These are phyloP conservation scores for Oryzaephilus surinamensis DNA, from an alignment of 1,140 invertebrate genomes.

Conservation along the genomic window DNA sequence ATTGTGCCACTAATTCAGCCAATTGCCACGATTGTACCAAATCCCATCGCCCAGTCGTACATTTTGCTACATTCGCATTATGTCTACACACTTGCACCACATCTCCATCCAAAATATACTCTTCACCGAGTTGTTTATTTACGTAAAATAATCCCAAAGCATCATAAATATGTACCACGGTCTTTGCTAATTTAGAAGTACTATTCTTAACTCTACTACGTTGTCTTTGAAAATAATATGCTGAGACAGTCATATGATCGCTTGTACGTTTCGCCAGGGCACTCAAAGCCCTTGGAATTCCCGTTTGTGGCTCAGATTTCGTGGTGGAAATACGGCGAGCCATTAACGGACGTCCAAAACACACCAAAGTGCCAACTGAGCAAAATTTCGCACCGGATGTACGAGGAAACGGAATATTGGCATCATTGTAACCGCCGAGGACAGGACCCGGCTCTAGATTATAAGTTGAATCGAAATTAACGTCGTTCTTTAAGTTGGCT, in stretches of 20 bases:
- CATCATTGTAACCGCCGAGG: slow-evolving; percentile 51
- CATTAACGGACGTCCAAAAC: slow-evolving; percentile 65
- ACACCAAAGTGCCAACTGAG: slow-evolving; percentile 70
- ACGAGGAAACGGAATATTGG: slow-evolving; percentile 86
- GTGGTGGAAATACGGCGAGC: slow-evolving; percentile 56
- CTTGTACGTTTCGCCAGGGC: slow-evolving; percentile 53
- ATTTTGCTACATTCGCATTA: slow-evolving; percentile 65
- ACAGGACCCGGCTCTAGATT: slow-evolving; percentile 26
- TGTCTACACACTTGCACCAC: slow-evolving; percentile 61
- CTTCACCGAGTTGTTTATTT: slow-evolving; percentile 66
- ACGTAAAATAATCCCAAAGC: slow-evolving; percentile 65
- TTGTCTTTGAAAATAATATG: slow-evolving; percentile 64
- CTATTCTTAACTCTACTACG: slow-evolving; percentile 18
- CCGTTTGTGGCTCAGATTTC: slow-evolving; percentile 52
- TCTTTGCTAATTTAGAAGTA: slow-evolving; percentile 29
- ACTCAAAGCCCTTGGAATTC: slow-evolving; percentile 68
- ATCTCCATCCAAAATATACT: slow-evolving; percentile 63
- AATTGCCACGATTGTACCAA: slow-evolving; percentile 78
- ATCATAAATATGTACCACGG: slow-evolving; percentile 71
- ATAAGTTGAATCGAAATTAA: slow-evolving; percentile 21
- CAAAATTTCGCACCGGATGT: slow-evolving; percentile 91
- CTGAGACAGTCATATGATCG: slow-evolving; percentile 49
- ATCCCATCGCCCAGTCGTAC: slow-evolving; percentile 61
- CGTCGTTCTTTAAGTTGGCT: slow-evolving; percentile 22
- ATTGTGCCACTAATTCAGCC: slow-evolving; percentile 57